phyloP scores from a whole-genome alignment of 2,113 vertebrate genomes.

The Helogale parvula region DNA sequence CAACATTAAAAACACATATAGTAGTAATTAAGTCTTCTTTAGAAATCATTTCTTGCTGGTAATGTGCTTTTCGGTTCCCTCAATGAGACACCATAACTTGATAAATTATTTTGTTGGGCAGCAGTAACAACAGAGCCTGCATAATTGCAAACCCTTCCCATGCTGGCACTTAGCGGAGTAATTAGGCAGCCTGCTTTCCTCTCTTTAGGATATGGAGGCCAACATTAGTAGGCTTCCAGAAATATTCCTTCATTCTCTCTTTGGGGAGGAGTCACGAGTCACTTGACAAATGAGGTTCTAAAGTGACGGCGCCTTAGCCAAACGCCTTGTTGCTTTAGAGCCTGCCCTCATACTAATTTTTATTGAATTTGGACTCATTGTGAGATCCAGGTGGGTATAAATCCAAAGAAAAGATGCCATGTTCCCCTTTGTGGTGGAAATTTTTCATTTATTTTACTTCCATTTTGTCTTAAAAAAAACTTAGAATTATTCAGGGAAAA shows the following conservation, averaged over 20 bases:
- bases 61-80: constrained; percentile 57
- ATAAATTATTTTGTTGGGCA: constrained; percentile 56
- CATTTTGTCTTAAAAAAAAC: constrained; percentile 36
- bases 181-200: neutral
- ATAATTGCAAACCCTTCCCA: constrained; percentile 18
- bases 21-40: constrained; percentile 51
- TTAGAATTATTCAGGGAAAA: constrained; percentile 53
- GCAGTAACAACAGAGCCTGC: constrained; percentile 46
- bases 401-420: neutral
- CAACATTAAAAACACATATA: constrained; percentile 57
- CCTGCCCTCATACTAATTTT: neutral
- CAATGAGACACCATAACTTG: neutral
- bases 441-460: constrained; percentile 51
- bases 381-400: neutral
- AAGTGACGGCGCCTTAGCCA: neutral
- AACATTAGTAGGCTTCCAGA: constrained; percentile 42
- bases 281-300: neutral
- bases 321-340: neutral
- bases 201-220: neutral
- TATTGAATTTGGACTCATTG: neutral
- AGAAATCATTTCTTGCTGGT: constrained; percentile 51
- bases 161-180: constrained; percentile 1
- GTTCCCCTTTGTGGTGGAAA: neutral
- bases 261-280: neutral
- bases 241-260: neutral